A percentile compares a stretch with the other conserved stretches of the same genome.
phyloP scores from a whole-genome alignment of 2,113 vertebrate species.

The Mobula hypostoma region DNA sequence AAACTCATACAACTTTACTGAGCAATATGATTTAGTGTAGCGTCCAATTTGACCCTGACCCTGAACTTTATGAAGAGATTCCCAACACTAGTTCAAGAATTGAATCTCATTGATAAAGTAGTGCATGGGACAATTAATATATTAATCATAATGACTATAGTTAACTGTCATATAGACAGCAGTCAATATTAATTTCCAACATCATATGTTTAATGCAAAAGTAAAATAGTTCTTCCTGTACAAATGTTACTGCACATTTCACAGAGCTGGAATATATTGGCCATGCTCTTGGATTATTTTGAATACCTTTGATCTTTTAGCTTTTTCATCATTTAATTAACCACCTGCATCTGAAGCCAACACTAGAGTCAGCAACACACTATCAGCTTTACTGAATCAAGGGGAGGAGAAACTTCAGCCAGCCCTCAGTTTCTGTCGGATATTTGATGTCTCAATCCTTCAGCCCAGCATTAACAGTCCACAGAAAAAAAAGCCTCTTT shows the following conservation, averaged over 20 bases:
- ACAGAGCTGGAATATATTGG: not conserved
- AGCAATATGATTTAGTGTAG: not conserved
- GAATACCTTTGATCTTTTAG: not conserved
- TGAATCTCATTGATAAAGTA: not conserved
- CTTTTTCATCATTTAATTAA: not conserved
- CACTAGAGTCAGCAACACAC: not conserved
- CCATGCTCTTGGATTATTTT: not conserved
- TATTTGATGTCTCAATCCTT: not conserved
- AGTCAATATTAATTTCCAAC: not conserved
- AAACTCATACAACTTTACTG: not conserved
- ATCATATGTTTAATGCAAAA: not conserved
- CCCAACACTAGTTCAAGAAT: not conserved
- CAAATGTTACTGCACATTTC: not conserved
- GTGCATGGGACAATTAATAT: not conserved
- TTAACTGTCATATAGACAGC: not conserved
- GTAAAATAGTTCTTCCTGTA: not conserved
- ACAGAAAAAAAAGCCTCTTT: not conserved
- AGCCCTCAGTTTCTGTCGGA: not conserved
- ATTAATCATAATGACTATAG: not conserved
- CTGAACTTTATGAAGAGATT: not conserved
- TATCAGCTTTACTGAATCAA: not conserved
- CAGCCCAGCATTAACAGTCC: not conserved
- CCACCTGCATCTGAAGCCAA: not conserved
- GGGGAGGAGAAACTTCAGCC: not conserved
- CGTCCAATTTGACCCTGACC: not conserved